These are phyloP conservation scores for Pangasius krempfi DNA, from an alignment of 2,797 vertebrate species.

Conservation along the genomic window DNA sequence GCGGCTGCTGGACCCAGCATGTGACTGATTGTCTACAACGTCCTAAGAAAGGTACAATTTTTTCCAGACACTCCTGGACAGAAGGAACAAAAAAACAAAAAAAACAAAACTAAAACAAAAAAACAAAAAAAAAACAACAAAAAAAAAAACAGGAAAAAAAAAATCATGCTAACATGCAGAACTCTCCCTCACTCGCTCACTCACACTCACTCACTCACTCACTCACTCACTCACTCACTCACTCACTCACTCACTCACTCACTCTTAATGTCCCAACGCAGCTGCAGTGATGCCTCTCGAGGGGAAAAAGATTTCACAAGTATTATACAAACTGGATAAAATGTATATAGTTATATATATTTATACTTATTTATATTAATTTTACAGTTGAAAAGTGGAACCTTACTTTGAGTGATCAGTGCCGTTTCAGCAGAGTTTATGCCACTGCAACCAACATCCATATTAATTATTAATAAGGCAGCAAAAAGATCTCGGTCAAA, in stretches of 20 bases:
- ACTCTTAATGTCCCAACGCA: conserved; percentile 73
- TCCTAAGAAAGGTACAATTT: conserved; percentile 75
- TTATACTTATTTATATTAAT: conserved; percentile 69
- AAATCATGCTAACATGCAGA: conserved; percentile 76
- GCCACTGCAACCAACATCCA: conserved; percentile 60
- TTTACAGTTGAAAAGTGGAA: conserved; percentile 79
- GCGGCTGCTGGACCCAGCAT: conserved; percentile 75
- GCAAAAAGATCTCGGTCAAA: conserved; percentile 57
- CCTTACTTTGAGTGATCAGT: conserved; percentile 70
- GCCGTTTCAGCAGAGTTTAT: conserved; percentile 59
- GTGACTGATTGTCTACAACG: conserved; percentile 82
- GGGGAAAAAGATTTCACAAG: conserved; percentile 73
- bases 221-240: conserved; percentile 45
- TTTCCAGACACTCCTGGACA: conserved; percentile 71
- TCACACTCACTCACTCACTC: conserved; percentile 35
- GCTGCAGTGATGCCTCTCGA: conserved; percentile 75
- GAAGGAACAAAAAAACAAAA: conserved; percentile 19
- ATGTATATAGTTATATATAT: conserved; percentile 61
- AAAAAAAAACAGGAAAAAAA: conserved; percentile 46
- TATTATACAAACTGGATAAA: conserved; percentile 80
- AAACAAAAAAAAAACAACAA: conserved; percentile 13
- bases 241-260: conserved; percentile 56
- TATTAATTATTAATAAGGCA: conserved; percentile 70
- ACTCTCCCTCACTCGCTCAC: conserved; percentile 61
- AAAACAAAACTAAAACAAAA: background rate